These are phyloP conservation scores for Chionis minor DNA, from an alignment of 2,113 vertebrate species.

Conservation along the genomic window DNA sequence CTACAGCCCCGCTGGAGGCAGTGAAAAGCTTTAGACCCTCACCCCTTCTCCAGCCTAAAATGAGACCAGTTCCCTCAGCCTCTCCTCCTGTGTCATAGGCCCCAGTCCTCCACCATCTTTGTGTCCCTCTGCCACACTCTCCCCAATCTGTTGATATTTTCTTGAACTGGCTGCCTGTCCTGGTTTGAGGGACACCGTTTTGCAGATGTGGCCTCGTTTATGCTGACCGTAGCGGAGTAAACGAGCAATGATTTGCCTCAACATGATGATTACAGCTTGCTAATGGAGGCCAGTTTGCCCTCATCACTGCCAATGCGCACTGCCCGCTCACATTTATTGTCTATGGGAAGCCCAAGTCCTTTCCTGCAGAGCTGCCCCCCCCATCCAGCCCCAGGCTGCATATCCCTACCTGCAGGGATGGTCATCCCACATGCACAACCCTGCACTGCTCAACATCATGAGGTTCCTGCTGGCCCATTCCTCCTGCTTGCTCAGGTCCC, in stretches of 20 bases:
- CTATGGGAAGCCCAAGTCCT: background rate
- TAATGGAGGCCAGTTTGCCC: background rate
- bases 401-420: background rate
- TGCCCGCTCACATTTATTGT: rapidly evolving
- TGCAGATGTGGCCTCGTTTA: background rate
- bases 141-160: background rate
- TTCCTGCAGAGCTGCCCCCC: background rate
- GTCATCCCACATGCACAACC: background rate
- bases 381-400: background rate
- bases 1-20: background rate
- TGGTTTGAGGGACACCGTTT: background rate
- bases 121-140: background rate
- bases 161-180: background rate
- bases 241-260: background rate
- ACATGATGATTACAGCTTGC: background rate
- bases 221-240: background rate
- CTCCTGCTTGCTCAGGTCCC: background rate
- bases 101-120: background rate
- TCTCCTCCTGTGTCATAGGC: background rate
- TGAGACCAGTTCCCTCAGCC: rapidly evolving
- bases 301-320: background rate
- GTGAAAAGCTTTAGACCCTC: background rate
- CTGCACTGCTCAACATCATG: rapidly evolving
- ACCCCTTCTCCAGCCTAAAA: background rate
- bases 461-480: background rate